phyloP scores from a whole-genome alignment of 2,113 vertebrate species.

The Myotis yumanensis region DNA sequence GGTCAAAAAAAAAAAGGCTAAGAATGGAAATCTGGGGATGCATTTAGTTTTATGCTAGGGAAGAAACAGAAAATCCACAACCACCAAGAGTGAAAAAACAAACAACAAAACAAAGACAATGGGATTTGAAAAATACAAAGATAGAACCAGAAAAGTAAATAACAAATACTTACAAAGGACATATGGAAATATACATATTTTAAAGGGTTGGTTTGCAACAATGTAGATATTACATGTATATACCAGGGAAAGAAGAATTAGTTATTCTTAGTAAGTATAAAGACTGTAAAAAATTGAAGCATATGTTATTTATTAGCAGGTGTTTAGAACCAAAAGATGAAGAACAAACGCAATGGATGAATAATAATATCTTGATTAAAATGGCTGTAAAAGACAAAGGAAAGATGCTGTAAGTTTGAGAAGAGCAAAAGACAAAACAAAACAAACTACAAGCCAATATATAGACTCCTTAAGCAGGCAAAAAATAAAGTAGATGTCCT shows the following conservation, averaged over 20 bases:
- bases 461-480: background rate
- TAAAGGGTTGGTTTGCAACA: background rate
- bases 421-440: background rate
- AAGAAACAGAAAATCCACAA: background rate
- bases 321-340: background rate
- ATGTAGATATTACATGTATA: background rate
- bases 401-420: background rate
- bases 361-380: background rate
- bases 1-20: background rate
- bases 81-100: background rate
- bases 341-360: background rate
- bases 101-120: background rate
- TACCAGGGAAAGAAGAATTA: background rate
- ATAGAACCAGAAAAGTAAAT: background rate
- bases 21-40: background rate
- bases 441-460: background rate
- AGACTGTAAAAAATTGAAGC: background rate
- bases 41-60: background rate
- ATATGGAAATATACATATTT: background rate
- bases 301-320: background rate
- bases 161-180: background rate
- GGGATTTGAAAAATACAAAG: background rate
- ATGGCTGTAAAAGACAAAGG: background rate
- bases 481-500: background rate
- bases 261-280: background rate